Evolutionary conservation across 2,888 invertebrate genomes (phyloP).

Genomic region (Ornithoptera priamus): DNA sequence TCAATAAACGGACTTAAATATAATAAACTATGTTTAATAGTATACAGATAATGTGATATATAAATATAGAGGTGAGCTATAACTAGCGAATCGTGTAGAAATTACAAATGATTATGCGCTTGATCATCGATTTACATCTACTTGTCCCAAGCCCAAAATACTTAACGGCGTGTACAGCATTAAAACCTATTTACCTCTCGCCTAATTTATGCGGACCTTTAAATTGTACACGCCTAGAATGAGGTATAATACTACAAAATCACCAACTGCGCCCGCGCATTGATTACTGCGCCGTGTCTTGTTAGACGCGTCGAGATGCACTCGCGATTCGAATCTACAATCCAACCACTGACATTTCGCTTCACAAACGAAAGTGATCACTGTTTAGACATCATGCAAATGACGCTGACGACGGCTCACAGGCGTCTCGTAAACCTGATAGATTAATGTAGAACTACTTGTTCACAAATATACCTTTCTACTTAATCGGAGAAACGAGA

Average conservation of each 20-base stretch:
- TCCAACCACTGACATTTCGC: constrained; percentile 15
- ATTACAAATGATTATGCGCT: background rate
- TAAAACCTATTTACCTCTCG: constrained; percentile 6
- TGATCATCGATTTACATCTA: constrained; percentile 11
- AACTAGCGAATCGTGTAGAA: too few species aligned
- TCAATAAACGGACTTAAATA: too few species aligned
- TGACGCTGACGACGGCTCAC: too few species aligned
- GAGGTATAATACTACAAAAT: constrained; percentile 26
- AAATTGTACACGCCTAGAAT: constrained; percentile 20
- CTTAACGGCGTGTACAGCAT: background rate
- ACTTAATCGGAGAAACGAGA: too few species aligned
- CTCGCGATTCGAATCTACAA: constrained; percentile 24
- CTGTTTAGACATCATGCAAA: constrained; percentile 7
- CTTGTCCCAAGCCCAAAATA: constrained; percentile 12
- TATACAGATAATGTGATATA: too few species aligned
- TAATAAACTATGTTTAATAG: too few species aligned
- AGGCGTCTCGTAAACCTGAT: too few species aligned
- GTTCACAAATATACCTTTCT: too few species aligned
- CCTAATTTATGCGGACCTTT: constrained; percentile 27
- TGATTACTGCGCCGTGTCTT: constrained; percentile 27
- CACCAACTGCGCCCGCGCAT: constrained; percentile 19
- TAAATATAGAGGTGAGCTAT: too few species aligned
- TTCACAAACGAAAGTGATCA: constrained; percentile 17
- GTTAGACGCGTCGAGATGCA: constrained; percentile 17
- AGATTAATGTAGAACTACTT: too few species aligned